Percentiles rank a stretch among this genome's conserved stretches.
Evolutionary conservation across 2,113 vertebrate genomes (phyloP).

Genomic region (Phyllostomus hastatus): DNA sequence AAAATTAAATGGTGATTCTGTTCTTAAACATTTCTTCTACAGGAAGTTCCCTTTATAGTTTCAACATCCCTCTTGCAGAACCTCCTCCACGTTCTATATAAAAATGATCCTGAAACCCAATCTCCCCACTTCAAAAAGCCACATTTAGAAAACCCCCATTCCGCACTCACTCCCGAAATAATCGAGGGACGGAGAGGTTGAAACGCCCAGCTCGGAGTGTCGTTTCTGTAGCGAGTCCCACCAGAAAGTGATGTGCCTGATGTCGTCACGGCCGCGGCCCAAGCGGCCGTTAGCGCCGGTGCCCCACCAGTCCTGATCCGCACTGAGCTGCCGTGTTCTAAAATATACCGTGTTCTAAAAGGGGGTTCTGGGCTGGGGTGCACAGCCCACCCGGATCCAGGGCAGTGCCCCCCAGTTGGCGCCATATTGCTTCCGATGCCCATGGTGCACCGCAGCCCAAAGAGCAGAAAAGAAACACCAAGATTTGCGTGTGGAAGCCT

Average conservation of each 20-base stretch:
- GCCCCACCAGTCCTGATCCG: not conserved
- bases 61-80: not conserved
- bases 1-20: not conserved
- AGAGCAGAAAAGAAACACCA: not conserved
- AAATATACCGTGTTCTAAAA: not conserved
- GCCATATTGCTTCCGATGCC: not conserved
- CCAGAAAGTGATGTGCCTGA: not conserved
- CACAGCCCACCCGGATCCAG: not conserved
- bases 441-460: not conserved
- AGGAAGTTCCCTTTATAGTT: not conserved
- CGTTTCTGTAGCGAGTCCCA: slow-evolving; percentile 33
- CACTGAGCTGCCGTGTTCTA: not conserved
- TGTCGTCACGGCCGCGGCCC: not conserved
- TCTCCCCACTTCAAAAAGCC: not conserved
- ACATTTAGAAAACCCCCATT: slow-evolving; percentile 5
- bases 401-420: not conserved
- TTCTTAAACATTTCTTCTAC: not conserved
- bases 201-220: not conserved
- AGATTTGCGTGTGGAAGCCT: not conserved
- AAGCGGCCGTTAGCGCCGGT: not conserved
- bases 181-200: not conserved
- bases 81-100: not conserved
- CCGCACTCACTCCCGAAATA: not conserved
- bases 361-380: not conserved
- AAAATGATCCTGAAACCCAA: slow-evolving; percentile 3